Percentiles rank a stretch among this genome's conserved stretches.
phyloP scores from a whole-genome alignment of 2,888 invertebrate species.

The Hermodice carunculata region DNA sequence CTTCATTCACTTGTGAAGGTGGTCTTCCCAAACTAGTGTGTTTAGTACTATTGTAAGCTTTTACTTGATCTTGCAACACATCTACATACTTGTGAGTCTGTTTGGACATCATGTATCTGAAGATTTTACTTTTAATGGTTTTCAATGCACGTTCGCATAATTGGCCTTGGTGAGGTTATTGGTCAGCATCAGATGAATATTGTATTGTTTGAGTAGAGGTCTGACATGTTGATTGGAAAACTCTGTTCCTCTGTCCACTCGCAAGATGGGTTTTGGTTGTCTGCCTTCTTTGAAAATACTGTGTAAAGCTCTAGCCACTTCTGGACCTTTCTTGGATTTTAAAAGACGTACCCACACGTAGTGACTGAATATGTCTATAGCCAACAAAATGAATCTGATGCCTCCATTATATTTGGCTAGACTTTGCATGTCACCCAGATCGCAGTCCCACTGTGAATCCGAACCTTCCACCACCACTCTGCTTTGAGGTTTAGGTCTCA shows the following conservation, averaged over 20 bases:
- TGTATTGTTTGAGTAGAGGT: background rate
- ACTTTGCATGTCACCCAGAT: background rate
- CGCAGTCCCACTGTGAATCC: conserved; percentile 6
- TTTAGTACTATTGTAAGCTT: conserved; percentile 2
- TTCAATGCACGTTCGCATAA: conserved; percentile 2
- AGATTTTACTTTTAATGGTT: conserved; percentile 4
- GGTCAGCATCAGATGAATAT: background rate
- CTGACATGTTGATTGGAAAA: background rate
- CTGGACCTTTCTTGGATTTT: background rate
- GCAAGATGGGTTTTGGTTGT: background rate
- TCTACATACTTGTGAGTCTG: background rate
- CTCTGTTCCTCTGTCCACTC: conserved; percentile 2
- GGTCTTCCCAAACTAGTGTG: conserved; percentile 1
- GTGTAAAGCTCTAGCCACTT: conserved; percentile 1
- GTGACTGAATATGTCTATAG: conserved; percentile 1
- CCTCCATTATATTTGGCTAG: conserved; percentile 1
- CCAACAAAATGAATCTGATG: background rate
- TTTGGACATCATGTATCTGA: background rate
- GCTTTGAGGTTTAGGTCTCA: background rate
- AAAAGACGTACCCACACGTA: conserved; percentile 6
- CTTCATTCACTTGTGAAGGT: background rate
- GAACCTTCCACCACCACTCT: background rate
- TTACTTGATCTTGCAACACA: conserved; percentile 3
- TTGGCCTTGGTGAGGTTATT: background rate
- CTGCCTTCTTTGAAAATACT: conserved; percentile 2